Base-by-base conservation (phyloP, 2,113 vertebrate genomes). In the Cromileptes altivelis region DNA sequence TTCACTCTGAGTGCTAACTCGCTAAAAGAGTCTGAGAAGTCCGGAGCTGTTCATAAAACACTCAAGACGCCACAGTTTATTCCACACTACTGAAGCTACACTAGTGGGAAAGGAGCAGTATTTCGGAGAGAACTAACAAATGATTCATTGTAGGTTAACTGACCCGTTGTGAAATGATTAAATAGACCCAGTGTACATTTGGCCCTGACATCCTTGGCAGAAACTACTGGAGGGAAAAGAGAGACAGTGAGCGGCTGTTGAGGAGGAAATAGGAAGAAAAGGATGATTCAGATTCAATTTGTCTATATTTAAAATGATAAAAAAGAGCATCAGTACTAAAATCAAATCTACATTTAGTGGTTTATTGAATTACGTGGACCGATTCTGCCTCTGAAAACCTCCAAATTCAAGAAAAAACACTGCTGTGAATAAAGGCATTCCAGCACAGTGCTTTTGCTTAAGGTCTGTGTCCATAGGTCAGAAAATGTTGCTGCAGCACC, bases 121-220 rank as follows among this genome's bases (percentile, higher is more conserved):
- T 89, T 88, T 89, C 30, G 75, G 81, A 83, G 49, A 69, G 69
- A 89, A 87, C 87, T 90, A 91, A 95, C 91, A 91, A 88, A 83
- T 86, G 88, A 87, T 82, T 91, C 87, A 85, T 93, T 93, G 84
- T 88, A 64, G 70, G 82, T 86, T 94, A 85, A 93, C 86, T 89
- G 85, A 92, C 85, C 86, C 71, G 78, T 72, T 88, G 86, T 92
- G 73, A 79, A 89, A 89, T 78, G 77, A 92, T 92, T 90, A 85
- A 91, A 91, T 65, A 40, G 82, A 90, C 52, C 76, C 84, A 77
- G 81, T 76, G 85, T 78, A 85, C 70, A 79, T 89, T 86, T 84
- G 81, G 84, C 72, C 56, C 70, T 2, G 68, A 78, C 61, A 65
- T 75, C 71, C 15, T 89, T 84, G 57, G 75, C 75, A 70, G 50